A percentile compares a stretch with the other conserved stretches of the same genome.
These are phyloP conservation scores for Scaptomyza polygonia DNA, from an alignment of 2,888 invertebrate species.

Conservation along the genomic window DNA sequence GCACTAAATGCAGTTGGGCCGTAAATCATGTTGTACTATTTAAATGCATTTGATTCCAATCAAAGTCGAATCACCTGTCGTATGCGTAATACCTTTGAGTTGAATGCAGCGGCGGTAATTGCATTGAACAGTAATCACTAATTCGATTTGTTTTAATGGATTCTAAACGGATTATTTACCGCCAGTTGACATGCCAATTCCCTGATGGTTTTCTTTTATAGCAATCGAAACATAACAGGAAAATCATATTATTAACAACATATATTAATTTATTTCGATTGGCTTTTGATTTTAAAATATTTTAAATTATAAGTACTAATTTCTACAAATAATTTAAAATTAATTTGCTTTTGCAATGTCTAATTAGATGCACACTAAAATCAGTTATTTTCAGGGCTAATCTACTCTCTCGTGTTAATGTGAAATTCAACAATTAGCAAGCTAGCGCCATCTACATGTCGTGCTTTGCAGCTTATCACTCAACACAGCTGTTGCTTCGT, in stretches of 20 bases:
- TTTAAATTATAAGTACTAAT: too few species aligned
- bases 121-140: neutral
- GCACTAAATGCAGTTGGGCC: neutral
- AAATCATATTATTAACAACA: too few species aligned
- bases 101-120: neutral
- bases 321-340: too few species aligned
- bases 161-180: neutral
- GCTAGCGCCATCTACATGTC: slow-evolving; percentile 62
- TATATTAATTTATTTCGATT: too few species aligned
- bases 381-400: neutral
- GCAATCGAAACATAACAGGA: too few species aligned
- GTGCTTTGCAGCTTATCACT: slow-evolving; percentile 44
- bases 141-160: neutral
- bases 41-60: slow-evolving; percentile 25
- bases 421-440: neutral
- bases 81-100: slow-evolving; percentile 38
- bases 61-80: slow-evolving; percentile 37
- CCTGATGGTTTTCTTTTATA: too few species aligned
- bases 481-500: slow-evolving; percentile 29
- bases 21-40: slow-evolving; percentile 8
- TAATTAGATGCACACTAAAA: too few species aligned
- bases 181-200: neutral
- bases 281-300: too few species aligned
- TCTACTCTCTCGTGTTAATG: neutral
- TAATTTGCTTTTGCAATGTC: too few species aligned